Percentiles rank a stretch among this genome's conserved stretches.
These are phyloP conservation scores for Stegana nigrithorax DNA, from an alignment of 2,888 invertebrate genomes.

Conservation along the genomic window DNA sequence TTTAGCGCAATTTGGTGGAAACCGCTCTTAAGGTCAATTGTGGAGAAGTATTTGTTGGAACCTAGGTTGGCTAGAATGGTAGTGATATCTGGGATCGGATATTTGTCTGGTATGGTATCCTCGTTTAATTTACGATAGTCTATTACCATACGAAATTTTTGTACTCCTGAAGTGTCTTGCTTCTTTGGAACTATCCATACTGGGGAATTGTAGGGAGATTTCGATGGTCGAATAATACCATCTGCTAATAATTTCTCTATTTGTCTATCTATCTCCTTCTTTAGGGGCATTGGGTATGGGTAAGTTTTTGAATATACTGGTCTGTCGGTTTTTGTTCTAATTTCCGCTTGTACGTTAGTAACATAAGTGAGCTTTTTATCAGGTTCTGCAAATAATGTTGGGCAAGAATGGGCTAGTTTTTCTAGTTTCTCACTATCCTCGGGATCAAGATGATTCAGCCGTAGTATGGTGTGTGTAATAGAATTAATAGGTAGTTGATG, in stretches of 20 bases:
- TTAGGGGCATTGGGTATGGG: not conserved
- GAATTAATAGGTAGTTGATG: too few relatives aligned
- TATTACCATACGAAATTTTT: not conserved
- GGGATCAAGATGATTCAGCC: not conserved
- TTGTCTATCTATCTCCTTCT: not conserved
- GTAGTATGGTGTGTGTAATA: not conserved
- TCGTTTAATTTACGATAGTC: not conserved
- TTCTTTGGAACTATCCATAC: too few relatives aligned
- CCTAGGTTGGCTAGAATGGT: not conserved
- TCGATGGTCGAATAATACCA: constrained; percentile 2
- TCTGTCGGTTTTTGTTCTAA: too few relatives aligned
- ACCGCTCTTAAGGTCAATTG: not conserved
- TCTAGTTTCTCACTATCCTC: too few relatives aligned
- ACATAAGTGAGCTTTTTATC: too few relatives aligned
- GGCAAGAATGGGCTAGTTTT: too few relatives aligned
- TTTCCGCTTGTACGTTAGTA: too few relatives aligned
- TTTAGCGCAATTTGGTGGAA: not conserved
- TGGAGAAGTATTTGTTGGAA: not conserved
- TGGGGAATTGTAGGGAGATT: too few relatives aligned
- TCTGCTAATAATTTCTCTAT: not conserved
- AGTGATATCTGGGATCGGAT: not conserved
- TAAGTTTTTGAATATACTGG: too few relatives aligned
- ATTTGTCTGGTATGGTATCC: constrained; percentile 1
- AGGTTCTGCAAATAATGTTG: too few relatives aligned
- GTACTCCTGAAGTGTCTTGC: not conserved